phyloP scores from a whole-genome alignment of 35 echinoderm and acorn worm species.

The Apostichopus japonicus region DNA sequence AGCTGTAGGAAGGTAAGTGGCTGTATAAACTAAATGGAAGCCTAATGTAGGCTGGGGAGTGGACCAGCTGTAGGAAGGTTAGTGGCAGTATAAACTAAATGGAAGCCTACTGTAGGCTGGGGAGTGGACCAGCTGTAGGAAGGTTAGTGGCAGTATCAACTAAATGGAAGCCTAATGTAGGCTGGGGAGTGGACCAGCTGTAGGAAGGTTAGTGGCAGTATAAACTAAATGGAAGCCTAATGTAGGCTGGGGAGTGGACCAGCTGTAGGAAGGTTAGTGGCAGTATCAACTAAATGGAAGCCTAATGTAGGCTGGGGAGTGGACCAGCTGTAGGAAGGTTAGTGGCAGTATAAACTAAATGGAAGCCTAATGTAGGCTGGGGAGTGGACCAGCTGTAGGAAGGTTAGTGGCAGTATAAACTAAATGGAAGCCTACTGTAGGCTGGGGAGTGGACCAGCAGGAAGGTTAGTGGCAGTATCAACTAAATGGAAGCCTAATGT shows the following conservation, averaged over 20 bases:
- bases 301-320: too few relatives aligned
- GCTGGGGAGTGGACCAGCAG: conserved; percentile 87
- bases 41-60: too few relatives aligned
- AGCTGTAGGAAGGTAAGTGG: conserved; percentile 79
- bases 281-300: too few relatives aligned
- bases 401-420: conserved; percentile 48
- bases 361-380: too few relatives aligned
- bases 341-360: neutral
- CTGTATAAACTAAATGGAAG: too few relatives aligned
- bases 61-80: conserved; percentile 90
- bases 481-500: too few relatives aligned
- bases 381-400: conserved; percentile 87
- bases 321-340: conserved; percentile 90
- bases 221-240: too few relatives aligned
- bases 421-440: too few relatives aligned
- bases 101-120: too few relatives aligned
- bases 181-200: conserved; percentile 90
- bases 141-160: conserved; percentile 46
- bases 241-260: conserved; percentile 86
- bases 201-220: conserved; percentile 61
- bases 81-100: neutral
- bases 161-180: too few relatives aligned
- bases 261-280: conserved; percentile 79
- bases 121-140: conserved; percentile 87
- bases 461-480: conserved; percentile 52